Conservation (phyloP, 2,888 invertebrate genomes). For the Drosophila recens region DNA sequence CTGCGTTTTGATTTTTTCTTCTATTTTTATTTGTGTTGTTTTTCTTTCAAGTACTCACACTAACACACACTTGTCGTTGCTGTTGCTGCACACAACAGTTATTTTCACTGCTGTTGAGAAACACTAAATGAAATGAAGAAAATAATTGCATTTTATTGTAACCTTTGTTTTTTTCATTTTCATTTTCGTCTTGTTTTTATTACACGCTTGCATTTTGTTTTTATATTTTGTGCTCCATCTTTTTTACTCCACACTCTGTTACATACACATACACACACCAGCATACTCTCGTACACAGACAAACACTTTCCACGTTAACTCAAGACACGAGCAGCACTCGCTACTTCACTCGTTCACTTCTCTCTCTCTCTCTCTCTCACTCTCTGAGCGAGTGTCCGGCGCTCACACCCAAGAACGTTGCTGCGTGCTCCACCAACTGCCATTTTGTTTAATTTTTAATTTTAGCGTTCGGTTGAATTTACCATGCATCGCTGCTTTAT, state of each 20-base stretch:
- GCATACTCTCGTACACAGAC: slow-evolving; percentile 31
- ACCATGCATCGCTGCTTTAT: slow-evolving; percentile 61
- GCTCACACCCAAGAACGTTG: slow-evolving; percentile 69
- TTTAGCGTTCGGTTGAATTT: slow-evolving; percentile 61
- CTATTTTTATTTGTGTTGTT: slow-evolving; percentile 48
- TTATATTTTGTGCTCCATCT: slow-evolving; percentile 70
- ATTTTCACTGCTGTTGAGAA: slow-evolving; percentile 48
- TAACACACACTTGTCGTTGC: slow-evolving; percentile 44
- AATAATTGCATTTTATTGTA: slow-evolving; percentile 16
- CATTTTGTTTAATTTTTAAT: slow-evolving; percentile 83
- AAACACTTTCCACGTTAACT: slow-evolving; percentile 66
- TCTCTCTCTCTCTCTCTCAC: slow-evolving; percentile 28
- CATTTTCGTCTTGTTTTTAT: slow-evolving; percentile 34
- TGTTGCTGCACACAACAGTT: slow-evolving; percentile 42
- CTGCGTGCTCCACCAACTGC: slow-evolving; percentile 80
- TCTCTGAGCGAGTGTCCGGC: slow-evolving; percentile 60
- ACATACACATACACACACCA: slow-evolving; percentile 38
- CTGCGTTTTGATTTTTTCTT: slow-evolving; percentile 31
- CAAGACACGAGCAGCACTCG: slow-evolving; percentile 56
- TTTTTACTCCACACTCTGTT: slow-evolving; percentile 64
- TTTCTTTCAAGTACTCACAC: slow-evolving; percentile 51
- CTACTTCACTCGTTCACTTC: slow-evolving; percentile 58
- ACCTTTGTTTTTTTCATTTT: slow-evolving; percentile 15
- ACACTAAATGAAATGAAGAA: slow-evolving; percentile 38
- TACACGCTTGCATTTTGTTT: slow-evolving; percentile 62